phyloP scores from a whole-genome alignment of 2,888 invertebrate genomes.

The Atherix ibis region DNA sequence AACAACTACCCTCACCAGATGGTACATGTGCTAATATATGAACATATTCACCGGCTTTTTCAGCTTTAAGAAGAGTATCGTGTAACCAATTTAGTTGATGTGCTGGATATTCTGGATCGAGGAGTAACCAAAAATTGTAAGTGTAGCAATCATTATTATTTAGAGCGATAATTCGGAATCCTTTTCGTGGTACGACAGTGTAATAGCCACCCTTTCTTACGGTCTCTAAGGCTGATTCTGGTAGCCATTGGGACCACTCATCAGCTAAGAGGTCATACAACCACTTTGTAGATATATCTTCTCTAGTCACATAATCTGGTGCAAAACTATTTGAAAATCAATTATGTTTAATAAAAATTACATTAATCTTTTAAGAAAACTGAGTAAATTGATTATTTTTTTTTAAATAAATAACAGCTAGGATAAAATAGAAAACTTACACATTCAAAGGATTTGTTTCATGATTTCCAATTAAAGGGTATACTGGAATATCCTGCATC shows the following conservation, averaged over 20 bases:
- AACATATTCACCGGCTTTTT: slow-evolving; percentile 55
- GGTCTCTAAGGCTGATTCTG: slow-evolving; percentile 39
- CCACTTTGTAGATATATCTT: slow-evolving; percentile 48
- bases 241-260: slow-evolving; percentile 56
- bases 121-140: slow-evolving; percentile 44
- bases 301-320: slow-evolving; percentile 34
- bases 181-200: slow-evolving; percentile 46
- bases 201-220: slow-evolving; percentile 62
- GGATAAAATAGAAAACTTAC: slow-evolving; percentile 40
- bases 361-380: not conserved
- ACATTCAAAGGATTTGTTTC: slow-evolving; percentile 70
- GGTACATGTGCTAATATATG: slow-evolving; percentile 77
- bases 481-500: slow-evolving; percentile 48
- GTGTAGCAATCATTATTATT: slow-evolving; percentile 61
- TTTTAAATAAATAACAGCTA: not conserved
- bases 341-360: not conserved
- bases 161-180: slow-evolving; percentile 57
- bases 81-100: slow-evolving; percentile 71
- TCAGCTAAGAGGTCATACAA: slow-evolving; percentile 54
- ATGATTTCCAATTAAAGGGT: slow-evolving; percentile 66
- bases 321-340: slow-evolving; percentile 38
- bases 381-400: no score
- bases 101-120: slow-evolving; percentile 55
- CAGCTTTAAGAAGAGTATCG: slow-evolving; percentile 53
- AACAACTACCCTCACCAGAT: slow-evolving; percentile 50